Conservation (phyloP, 2,113 vertebrate species). For the Etia nguti region DNA sequence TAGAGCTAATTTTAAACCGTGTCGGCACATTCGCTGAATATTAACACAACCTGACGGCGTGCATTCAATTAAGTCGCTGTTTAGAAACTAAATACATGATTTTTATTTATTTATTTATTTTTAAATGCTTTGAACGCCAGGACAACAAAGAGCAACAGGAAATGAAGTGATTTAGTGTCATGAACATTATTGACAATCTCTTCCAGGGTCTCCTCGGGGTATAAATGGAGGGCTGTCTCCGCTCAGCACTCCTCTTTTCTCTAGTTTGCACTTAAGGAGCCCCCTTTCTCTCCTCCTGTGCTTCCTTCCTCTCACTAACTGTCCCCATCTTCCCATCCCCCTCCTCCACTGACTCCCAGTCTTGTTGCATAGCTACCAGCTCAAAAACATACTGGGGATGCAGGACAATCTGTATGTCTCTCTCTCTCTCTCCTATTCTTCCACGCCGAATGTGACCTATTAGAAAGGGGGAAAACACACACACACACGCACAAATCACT, state of each 20-base stretch:
- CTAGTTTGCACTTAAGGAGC: conserved; percentile 40
- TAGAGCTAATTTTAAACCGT: background rate
- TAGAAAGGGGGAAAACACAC: background rate
- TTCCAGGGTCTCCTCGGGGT: conserved; percentile 2
- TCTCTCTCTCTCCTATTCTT: conserved; percentile 4
- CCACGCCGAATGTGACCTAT: conserved; percentile 48
- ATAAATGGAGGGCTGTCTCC: background rate
- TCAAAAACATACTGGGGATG: conserved; percentile 70
- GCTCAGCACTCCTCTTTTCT: conserved; percentile 21
- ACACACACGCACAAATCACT: background rate
- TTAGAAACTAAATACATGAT: background rate
- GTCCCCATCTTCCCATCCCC: conserved; percentile 65
- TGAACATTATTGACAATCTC: background rate
- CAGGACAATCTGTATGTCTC: conserved; percentile 62
- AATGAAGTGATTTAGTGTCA: background rate
- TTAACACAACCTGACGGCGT: background rate
- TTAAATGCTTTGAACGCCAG: background rate
- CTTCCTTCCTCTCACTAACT: conserved; percentile 53
- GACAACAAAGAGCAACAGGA: background rate
- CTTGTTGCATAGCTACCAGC: conserved; percentile 77
- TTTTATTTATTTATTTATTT: fast-evolving
- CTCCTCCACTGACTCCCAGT: conserved; percentile 67
- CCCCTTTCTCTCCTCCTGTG: background rate
- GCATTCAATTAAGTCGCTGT: background rate
- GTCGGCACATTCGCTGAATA: background rate